Evolutionary conservation across 2,797 vertebrate genomes (phyloP).

Genomic region (Fratercula arctica): DNA sequence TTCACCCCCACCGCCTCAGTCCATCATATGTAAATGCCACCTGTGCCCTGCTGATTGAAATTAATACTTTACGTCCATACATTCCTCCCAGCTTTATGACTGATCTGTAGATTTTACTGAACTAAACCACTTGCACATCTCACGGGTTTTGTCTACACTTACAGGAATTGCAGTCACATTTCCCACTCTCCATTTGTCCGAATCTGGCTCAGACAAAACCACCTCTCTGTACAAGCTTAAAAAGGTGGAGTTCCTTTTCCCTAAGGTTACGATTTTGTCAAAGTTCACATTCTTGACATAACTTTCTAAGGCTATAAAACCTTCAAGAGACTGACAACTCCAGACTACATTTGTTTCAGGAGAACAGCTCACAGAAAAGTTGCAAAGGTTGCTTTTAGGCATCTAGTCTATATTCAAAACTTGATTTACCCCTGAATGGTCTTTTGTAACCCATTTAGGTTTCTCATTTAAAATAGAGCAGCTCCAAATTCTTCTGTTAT

Average conservation of each 20-base stretch:
- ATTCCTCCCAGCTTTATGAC: not conserved
- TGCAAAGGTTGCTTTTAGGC: not conserved
- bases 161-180: not conserved
- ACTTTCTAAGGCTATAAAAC: not conserved
- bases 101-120: not conserved
- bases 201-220: not conserved
- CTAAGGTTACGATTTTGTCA: not conserved
- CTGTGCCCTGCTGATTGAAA: not conserved
- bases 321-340: not conserved
- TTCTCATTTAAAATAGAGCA: constrained; percentile 9
- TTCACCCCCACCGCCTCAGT: not conserved
- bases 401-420: constrained; percentile 12
- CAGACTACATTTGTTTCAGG: not conserved
- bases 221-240: not conserved
- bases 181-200: not conserved
- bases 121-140: not conserved
- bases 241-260: not conserved
- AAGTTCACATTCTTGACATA: not conserved
- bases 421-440: constrained; percentile 11
- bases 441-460: constrained; percentile 1
- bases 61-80: not conserved
- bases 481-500: constrained; percentile 31
- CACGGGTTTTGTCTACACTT: not conserved
- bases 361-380: not conserved
- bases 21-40: not conserved